Evolutionary conservation across 2,888 invertebrate genomes (phyloP), one percentile per base, ranked within the genome.

Genomic region (Metopia argyrocephala): DNA sequence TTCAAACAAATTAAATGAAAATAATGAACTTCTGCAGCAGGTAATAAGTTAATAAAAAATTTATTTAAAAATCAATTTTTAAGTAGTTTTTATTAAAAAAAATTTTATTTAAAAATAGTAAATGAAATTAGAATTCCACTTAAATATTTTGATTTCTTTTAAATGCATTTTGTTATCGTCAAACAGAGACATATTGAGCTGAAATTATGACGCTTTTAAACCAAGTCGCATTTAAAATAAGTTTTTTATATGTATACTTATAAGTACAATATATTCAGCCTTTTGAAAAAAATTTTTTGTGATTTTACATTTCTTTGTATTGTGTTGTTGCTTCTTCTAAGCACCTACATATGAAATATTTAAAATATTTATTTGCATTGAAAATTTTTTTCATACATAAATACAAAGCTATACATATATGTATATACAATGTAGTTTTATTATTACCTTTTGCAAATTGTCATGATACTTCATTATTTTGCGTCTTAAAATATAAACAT

Each of bases 271-370:
- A 38, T 38, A 12, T 38, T 9, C 38, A 38, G 15, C 3, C 15
- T 5, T 0, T 15, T 9, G 15, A 38, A 38, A 1, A 12, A 15
- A 27, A 59, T 31, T 50, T 27, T 20, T 73, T 56, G 18, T 50
- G 38, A 31, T 73, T 59, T 18, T 57, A 59, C 50, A 65, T 48
- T 48, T 38, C 38, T 38, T 38, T 56, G 31, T 65, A 25, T 31
- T 25, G 48, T 21, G 2, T 20, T 38, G 46, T 66, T 52, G 46
- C 28, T 64, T n/a, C 50, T 73, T 46, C 38, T 66, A 54, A 61
- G 48, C 75, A 46, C 75, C 65, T 75, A 68, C 66, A 66, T 61
- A 68, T 61, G 9, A 68, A 62, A 52, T 65, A 74, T 74, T 65
- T 64, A 12, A 48, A 73, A 62, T 54, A 73, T 27, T 38, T 54